These are phyloP conservation scores for Nomada fucata DNA, from an alignment of 2,888 invertebrate genomes.

Conservation along the genomic window DNA sequence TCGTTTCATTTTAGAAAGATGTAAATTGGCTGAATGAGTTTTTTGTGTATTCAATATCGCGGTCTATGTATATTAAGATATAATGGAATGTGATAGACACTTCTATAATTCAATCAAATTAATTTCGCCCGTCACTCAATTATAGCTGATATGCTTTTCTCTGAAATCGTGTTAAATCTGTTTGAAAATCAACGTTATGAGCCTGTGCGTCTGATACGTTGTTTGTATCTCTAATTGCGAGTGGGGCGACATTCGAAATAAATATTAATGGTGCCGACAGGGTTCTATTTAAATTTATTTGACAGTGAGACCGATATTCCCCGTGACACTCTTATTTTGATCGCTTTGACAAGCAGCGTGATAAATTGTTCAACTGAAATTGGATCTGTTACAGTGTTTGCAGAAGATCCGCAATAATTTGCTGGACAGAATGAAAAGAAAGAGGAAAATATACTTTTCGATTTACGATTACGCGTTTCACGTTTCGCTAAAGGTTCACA, in stretches of 20 bases:
- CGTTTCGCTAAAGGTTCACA: no score
- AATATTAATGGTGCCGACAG: background rate
- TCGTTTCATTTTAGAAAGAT: no score
- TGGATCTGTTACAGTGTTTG: no score
- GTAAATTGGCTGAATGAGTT: background rate
- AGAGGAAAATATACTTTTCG: no score
- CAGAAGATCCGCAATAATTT: no score
- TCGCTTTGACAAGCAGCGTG: background rate
- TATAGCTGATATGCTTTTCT: background rate
- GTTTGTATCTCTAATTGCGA: background rate
- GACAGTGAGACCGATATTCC: background rate
- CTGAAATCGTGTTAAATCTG: background rate
- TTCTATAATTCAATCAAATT: background rate
- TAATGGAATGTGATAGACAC: no score
- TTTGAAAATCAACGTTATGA: conserved; percentile 12
- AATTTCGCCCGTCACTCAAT: background rate
- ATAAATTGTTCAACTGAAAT: background rate
- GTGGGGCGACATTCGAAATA: background rate
- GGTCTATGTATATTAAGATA: background rate
- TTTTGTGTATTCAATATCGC: background rate
- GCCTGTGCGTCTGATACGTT: background rate
- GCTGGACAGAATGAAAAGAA: no score
- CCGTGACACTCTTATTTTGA: background rate
- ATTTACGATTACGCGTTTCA: no score
- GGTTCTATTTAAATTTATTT: background rate